Percentiles rank a stretch among this genome's conserved stretches.
phyloP scores from a whole-genome alignment of 2,888 invertebrate species.

The Pandemis corylana region DNA sequence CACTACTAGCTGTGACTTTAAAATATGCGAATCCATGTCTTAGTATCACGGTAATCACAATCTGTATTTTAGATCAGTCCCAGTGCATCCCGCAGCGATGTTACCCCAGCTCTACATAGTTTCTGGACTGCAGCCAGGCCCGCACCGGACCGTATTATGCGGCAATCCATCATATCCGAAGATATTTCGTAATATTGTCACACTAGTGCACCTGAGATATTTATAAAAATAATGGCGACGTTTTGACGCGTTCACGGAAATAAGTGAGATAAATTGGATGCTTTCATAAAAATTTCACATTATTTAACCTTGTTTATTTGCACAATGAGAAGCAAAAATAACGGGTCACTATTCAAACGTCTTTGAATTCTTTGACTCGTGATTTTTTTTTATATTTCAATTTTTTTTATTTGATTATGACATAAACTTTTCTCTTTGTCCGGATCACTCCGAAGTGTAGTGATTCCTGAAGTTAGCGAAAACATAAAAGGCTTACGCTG shows the following conservation, averaged over 20 bases:
- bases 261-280: conserved; percentile 20
- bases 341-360: too few relatives aligned
- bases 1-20: neutral
- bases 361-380: too few relatives aligned
- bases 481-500: conserved; percentile 6
- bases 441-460: neutral
- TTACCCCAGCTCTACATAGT: neutral
- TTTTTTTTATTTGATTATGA: neutral
- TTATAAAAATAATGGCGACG: conserved; percentile 14
- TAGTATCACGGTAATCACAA: too few relatives aligned
- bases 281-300: neutral
- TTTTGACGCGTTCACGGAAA: conserved; percentile 4
- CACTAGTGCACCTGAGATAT: conserved; percentile 22
- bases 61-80: too few relatives aligned
- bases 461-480: conserved; percentile 2
- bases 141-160: conserved; percentile 27
- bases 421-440: neutral
- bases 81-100: neutral
- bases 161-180: conserved; percentile 27
- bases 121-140: conserved; percentile 35
- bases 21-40: too few relatives aligned
- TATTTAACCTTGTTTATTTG: too few relatives aligned
- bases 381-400: neutral
- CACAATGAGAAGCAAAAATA: too few relatives aligned
- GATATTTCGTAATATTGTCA: conserved; percentile 29